Evolutionary conservation across 2,888 invertebrate genomes (phyloP).

Genomic region (Adelognathus sp.): DNA sequence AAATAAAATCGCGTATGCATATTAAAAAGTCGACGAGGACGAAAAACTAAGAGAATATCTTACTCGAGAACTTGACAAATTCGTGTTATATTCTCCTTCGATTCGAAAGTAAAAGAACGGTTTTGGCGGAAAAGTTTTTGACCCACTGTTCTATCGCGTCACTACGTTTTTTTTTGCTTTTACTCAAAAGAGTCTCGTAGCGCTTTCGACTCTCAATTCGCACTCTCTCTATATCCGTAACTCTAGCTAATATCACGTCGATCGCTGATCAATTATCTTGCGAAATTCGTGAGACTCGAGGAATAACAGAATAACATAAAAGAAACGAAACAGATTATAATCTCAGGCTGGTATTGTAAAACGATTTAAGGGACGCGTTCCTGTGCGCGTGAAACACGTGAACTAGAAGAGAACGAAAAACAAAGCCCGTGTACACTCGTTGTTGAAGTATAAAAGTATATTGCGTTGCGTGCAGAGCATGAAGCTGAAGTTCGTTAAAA

Average conservation of each 20-base stretch:
- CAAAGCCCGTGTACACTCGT: slow-evolving; percentile 20
- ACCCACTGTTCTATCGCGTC: slow-evolving; percentile 23
- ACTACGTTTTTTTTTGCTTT: slow-evolving; percentile 46
- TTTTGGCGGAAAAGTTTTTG: slow-evolving; percentile 31
- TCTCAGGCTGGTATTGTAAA: slow-evolving; percentile 54
- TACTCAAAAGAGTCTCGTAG: slow-evolving; percentile 42
- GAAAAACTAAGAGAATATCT: slow-evolving; percentile 29
- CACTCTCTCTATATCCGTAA: slow-evolving; percentile 31
- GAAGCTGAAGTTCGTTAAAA: slow-evolving; percentile 9
- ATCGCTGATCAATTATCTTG: slow-evolving; percentile 19
- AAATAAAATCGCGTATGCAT: slow-evolving; percentile 52
- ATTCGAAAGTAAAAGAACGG: not conserved
- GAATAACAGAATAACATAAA: slow-evolving; percentile 6
- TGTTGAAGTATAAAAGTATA: slow-evolving; percentile 56
- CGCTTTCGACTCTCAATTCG: slow-evolving; percentile 46
- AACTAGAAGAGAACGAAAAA: slow-evolving; percentile 2
- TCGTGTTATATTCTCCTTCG: slow-evolving; percentile 7
- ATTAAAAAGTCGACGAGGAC: slow-evolving; percentile 59
- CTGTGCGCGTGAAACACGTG: slow-evolving; percentile 34
- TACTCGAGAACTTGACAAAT: slow-evolving; percentile 38
- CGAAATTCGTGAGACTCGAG: slow-evolving; percentile 17
- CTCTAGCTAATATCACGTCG: slow-evolving; percentile 26
- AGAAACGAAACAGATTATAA: slow-evolving; percentile 33
- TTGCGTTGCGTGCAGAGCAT: slow-evolving; percentile 30
- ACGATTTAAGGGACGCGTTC: slow-evolving; percentile 42